Evolutionary conservation across 2,797 vertebrate genomes (phyloP).

Genomic region (Propithecus deckenii): DNA sequence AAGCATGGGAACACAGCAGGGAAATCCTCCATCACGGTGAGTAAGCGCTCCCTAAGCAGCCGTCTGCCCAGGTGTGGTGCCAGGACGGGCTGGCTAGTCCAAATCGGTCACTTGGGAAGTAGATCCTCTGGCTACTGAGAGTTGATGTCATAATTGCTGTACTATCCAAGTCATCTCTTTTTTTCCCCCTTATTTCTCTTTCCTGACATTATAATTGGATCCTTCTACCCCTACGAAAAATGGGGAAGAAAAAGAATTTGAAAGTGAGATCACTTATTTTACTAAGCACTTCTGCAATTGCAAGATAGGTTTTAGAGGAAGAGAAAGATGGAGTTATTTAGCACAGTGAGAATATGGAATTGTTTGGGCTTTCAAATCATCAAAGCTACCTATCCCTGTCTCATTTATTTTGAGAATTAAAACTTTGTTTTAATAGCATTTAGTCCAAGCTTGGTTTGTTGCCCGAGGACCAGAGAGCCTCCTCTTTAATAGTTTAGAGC

Average conservation of each 20-base stretch:
- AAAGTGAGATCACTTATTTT: background rate
- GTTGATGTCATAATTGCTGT: background rate
- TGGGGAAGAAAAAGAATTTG: background rate
- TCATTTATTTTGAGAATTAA: background rate
- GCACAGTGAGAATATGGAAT: background rate
- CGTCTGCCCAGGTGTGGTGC: background rate
- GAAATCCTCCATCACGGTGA: conserved; percentile 98
- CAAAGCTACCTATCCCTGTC: background rate
- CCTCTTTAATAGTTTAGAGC: background rate
- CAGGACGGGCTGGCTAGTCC: accelerated
- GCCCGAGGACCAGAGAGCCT: background rate
- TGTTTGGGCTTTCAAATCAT: background rate
- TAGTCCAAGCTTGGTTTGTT: background rate
- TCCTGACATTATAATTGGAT: background rate
- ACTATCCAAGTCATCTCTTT: no score
- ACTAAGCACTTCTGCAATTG: background rate
- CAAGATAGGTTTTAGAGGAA: background rate
- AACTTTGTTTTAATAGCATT: background rate
- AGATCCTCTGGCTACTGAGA: background rate
- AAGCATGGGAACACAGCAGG: conserved; percentile 98
- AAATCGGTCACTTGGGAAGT: background rate
- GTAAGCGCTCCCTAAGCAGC: conserved; percentile 71
- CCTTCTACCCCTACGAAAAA: background rate
- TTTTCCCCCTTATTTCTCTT: background rate
- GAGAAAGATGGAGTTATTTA: background rate